Evolutionary conservation across 2,888 invertebrate genomes (phyloP).

Genomic region (Aphidoletes aphidimyza): DNA sequence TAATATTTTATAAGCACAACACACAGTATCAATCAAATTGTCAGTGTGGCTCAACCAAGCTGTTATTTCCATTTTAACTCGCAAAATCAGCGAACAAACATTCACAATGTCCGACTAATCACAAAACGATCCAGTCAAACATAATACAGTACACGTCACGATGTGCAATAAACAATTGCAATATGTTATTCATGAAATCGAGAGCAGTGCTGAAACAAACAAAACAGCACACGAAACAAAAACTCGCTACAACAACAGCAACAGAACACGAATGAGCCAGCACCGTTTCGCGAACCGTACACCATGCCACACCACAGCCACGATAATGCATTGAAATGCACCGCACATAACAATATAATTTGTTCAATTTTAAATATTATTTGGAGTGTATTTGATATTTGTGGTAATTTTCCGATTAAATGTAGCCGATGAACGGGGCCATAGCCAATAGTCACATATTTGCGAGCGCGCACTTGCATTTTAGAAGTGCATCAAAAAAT

Average conservation of each 20-base stretch:
- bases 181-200: constrained; percentile 9
- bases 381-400: constrained; percentile 22
- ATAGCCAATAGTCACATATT: not conserved
- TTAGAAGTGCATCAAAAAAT: not conserved
- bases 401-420: constrained; percentile 38
- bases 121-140: constrained; percentile 9
- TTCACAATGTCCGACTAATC: constrained; percentile 41
- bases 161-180: constrained; percentile 52
- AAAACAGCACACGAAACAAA: no score
- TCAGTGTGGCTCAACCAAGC: constrained; percentile 52
- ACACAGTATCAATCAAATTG: constrained; percentile 51
- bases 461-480: not conserved
- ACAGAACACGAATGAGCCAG: no score
- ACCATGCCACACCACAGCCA: no score
- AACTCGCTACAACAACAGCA: no score
- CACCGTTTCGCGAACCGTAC: no score
- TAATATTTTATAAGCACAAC: constrained; percentile 36
- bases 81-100: not conserved
- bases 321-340: not conserved
- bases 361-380: constrained; percentile 40
- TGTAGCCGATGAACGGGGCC: not conserved
- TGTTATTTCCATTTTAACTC: not conserved
- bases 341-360: constrained; percentile 43
- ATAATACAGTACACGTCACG: not conserved
- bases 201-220: not conserved